These are phyloP conservation scores for Ditylenchus dipsaci DNA, from an alignment of 1,140 invertebrate genomes.

Conservation along the genomic window DNA sequence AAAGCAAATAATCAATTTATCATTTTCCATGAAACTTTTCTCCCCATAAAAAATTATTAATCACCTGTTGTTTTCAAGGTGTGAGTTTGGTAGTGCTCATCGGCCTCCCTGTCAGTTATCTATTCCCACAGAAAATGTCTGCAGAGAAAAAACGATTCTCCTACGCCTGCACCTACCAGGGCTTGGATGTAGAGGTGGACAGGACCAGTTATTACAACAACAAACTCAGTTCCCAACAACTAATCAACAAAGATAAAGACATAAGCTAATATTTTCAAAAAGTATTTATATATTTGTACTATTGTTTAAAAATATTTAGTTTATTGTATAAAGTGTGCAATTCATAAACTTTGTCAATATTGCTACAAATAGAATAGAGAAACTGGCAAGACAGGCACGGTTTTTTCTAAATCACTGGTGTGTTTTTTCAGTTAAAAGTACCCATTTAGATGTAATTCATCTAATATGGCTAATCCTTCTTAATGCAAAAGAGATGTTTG, in stretches of 20 bases:
- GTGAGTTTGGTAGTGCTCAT: slow-evolving; percentile 12
- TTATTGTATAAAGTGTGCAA: too few relatives aligned
- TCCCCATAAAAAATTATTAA: slow-evolving; percentile 3
- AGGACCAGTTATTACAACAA: background rate
- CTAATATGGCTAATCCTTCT: too few relatives aligned
- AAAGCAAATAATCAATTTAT: background rate
- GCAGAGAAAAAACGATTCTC: slow-evolving; percentile 5
- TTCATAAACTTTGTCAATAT: too few relatives aligned
- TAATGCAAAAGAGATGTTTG: too few relatives aligned
- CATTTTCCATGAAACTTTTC: background rate
- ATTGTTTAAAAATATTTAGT: too few relatives aligned
- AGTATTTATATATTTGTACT: too few relatives aligned
- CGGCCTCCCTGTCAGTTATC: slow-evolving; percentile 19
- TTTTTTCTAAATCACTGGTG: too few relatives aligned
- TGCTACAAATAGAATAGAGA: too few relatives aligned
- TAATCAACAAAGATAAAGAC: background rate
- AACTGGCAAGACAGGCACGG: too few relatives aligned
- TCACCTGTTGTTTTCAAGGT: slow-evolving; percentile 4
- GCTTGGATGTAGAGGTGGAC: slow-evolving; percentile 16
- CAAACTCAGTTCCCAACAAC: background rate
- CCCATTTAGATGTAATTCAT: too few relatives aligned
- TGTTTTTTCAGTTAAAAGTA: too few relatives aligned
- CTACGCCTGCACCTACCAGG: slow-evolving; percentile 25
- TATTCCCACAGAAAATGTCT: slow-evolving; percentile 28
- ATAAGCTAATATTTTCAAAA: too few relatives aligned